Percentiles rank a stretch among this genome's conserved stretches.
Conservation (phyloP, 2,113 vertebrate species). For the Sciurus niger region DNA sequence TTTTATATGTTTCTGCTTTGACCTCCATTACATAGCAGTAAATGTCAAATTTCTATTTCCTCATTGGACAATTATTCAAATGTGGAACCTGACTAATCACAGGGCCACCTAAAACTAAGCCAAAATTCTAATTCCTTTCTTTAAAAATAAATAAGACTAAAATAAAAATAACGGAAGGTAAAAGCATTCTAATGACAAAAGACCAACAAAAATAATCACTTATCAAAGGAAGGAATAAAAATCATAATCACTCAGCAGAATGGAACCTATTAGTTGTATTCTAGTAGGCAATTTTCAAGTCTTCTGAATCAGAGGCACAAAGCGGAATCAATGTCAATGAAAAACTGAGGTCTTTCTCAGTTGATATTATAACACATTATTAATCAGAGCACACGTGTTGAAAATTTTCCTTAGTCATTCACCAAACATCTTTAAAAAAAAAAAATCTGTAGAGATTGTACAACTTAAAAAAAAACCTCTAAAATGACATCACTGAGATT, state of each 20-base stretch:
- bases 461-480: neutral
- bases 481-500: neutral
- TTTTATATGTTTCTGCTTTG: neutral
- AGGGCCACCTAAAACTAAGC: neutral
- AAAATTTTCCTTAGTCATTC: neutral
- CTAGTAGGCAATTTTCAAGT: neutral
- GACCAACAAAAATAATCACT: neutral
- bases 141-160: neutral
- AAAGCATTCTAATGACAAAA: neutral
- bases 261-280: neutral
- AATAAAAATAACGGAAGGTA: neutral
- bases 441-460: too few relatives aligned
- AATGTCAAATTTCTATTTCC: neutral
- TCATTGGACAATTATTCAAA: neutral
- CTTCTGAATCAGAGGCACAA: neutral
- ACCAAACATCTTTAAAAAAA: neutral
- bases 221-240: conserved; percentile 14
- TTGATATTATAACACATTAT: neutral
- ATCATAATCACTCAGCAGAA: neutral
- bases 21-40: neutral
- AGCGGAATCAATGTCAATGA: neutral
- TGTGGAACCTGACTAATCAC: neutral
- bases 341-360: neutral
- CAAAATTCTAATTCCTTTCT: neutral
- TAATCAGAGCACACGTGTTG: neutral